phyloP scores from a whole-genome alignment of 2,113 vertebrate genomes.

The Callaeas wilsoni region DNA sequence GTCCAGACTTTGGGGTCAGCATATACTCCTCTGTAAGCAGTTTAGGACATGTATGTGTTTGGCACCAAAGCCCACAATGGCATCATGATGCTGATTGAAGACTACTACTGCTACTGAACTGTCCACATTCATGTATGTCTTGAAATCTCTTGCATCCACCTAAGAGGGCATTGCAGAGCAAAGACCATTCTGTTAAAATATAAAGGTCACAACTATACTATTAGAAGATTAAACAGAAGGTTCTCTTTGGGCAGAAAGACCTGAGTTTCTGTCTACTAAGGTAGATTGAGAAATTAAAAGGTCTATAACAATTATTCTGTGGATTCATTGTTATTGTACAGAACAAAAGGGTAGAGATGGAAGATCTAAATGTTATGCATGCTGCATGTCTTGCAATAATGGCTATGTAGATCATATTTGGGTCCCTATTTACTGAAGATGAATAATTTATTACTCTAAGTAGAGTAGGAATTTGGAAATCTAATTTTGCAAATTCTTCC shows the following conservation, averaged over 20 bases:
- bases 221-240: background rate
- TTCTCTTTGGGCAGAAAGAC: background rate
- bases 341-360: background rate
- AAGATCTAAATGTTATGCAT: background rate
- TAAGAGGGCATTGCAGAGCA: background rate
- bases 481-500: slow-evolving; percentile 1
- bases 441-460: background rate
- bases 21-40: background rate
- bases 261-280: background rate
- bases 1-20: background rate
- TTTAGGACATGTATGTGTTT: background rate
- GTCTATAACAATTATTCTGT: background rate
- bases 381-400: background rate
- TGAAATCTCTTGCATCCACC: background rate
- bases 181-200: background rate
- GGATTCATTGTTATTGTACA: background rate
- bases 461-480: slow-evolving; percentile 16
- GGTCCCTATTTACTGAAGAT: background rate
- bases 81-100: background rate
- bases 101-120: background rate
- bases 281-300: background rate
- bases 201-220: background rate
- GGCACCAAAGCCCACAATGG: background rate
- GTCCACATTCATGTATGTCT: background rate
- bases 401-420: background rate